These are phyloP conservation scores for Samia ricini DNA, from an alignment of 1,140 invertebrate species.

Conservation along the genomic window DNA sequence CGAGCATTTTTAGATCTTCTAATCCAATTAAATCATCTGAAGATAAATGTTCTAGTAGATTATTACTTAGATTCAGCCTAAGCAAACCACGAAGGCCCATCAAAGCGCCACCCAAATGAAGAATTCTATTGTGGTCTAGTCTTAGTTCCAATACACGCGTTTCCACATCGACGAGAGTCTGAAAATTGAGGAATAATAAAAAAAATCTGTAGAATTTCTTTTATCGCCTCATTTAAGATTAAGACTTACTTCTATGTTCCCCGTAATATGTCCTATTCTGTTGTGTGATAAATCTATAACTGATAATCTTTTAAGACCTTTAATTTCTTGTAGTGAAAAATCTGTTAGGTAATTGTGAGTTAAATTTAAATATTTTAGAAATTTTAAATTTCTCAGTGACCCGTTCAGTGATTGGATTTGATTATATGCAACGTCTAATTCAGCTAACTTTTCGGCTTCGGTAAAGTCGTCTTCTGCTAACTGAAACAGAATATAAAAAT, in stretches of 20 bases:
- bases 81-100: slow-evolving; percentile 85
- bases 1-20: slow-evolving; percentile 83
- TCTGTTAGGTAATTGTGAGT: slow-evolving; percentile 86
- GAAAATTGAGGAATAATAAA: slow-evolving; percentile 29
- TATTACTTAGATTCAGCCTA: slow-evolving; percentile 85
- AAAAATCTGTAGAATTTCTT: not conserved
- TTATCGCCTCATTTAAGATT: not conserved
- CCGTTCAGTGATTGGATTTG: slow-evolving; percentile 83
- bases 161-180: slow-evolving; percentile 86
- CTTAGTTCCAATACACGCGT: slow-evolving; percentile 83
- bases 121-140: slow-evolving; percentile 85
- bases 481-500: slow-evolving; percentile 62
- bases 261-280: slow-evolving; percentile 82
- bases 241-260: slow-evolving; percentile 81
- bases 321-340: slow-evolving; percentile 87
- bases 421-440: slow-evolving; percentile 84
- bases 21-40: slow-evolving; percentile 87
- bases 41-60: slow-evolving; percentile 83
- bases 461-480: slow-evolving; percentile 86
- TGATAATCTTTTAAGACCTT: slow-evolving; percentile 82
- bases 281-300: slow-evolving; percentile 87
- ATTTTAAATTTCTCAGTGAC: slow-evolving; percentile 83
- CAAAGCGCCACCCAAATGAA: slow-evolving; percentile 84
- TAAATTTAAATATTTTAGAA: slow-evolving; percentile 83
- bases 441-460: slow-evolving; percentile 81